A percentile compares a stretch with the other conserved stretches of the same genome.
Evolutionary conservation across 2,113 vertebrate genomes (phyloP).

Genomic region (Solea solea): DNA sequence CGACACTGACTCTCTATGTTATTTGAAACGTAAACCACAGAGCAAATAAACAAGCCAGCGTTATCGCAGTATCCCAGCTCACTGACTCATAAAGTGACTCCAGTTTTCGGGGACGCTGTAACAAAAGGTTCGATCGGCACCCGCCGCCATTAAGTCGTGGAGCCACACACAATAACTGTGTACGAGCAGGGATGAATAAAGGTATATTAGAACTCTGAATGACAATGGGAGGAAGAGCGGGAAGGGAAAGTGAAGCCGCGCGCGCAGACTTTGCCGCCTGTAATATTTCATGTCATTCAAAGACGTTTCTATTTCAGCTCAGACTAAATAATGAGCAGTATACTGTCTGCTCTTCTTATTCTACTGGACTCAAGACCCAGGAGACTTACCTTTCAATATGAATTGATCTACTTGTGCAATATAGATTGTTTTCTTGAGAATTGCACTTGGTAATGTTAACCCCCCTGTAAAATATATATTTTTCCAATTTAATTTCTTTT

Average conservation of each 20-base stretch:
- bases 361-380: background rate
- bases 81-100: no score
- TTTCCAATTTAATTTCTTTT: background rate
- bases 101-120: no score
- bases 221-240: background rate
- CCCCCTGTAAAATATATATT: background rate
- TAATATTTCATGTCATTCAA: slow-evolving; percentile 45
- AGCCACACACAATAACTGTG: no score
- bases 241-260: slow-evolving; percentile 4
- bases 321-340: slow-evolving; percentile 35
- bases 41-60: no score
- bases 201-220: background rate
- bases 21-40: no score
- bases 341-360: background rate
- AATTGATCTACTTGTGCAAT: background rate
- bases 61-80: no score
- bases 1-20: no score
- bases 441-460: background rate
- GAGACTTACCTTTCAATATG: background rate
- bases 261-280: background rate
- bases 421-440: background rate
- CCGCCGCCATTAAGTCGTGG: no score
- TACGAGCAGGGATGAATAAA: background rate
- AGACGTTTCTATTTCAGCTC: slow-evolving; percentile 39
- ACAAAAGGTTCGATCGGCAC: no score